Base-by-base conservation (phyloP, 30 jellyfish, hydroid and myxozoan species). In the Aurelia coerulea region DNA sequence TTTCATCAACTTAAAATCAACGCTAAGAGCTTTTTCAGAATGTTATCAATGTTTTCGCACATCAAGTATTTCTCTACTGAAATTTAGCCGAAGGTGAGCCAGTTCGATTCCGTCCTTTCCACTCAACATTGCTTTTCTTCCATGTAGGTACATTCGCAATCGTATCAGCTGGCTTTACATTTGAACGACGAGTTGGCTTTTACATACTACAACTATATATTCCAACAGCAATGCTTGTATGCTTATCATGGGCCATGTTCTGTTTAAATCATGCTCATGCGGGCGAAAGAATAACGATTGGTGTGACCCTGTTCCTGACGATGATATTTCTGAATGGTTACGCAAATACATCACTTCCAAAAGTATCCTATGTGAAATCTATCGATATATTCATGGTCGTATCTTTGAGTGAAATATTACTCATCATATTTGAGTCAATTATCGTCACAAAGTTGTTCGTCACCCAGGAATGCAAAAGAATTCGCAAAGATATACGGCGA, bases 151-250 rank as follows among this genome's bases (percentile, higher is more conserved):
- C 74, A 75, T 85, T 85, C 68, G 13, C 76, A 17, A 64, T 85
- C 3, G 34, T 77, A 35, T 56, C 41, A 34, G 94, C 83, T 14
- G 35, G 51, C 3, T 73, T 85, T 76, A 73, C 76, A 17, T 85
- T 85, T 50, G 68, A 74, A 17, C 51, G 94, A 85, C 42, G 94
- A 64, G 88, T 85, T 46, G 94, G 94, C 10, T 85, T 59, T 51
- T 85, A 85, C 84, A 51, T 85, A 10, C 70, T 85, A 18, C 94
- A 85, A 58, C 75, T 85, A 16, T 85, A 85, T 37, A 69, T 85
- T 65, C 94, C 94, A n/a, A 72, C 94, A 4, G 72, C 77, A 41
- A 85, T 85, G 94, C 88, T 85, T 11, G 94, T 85, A 4, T 74
- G 81, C 83, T 34, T 85, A 4, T 85, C 94, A 8, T 85, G 94